These are phyloP conservation scores for Apamea monoglypha DNA, from an alignment of 2,888 invertebrate genomes.

Conservation along the genomic window DNA sequence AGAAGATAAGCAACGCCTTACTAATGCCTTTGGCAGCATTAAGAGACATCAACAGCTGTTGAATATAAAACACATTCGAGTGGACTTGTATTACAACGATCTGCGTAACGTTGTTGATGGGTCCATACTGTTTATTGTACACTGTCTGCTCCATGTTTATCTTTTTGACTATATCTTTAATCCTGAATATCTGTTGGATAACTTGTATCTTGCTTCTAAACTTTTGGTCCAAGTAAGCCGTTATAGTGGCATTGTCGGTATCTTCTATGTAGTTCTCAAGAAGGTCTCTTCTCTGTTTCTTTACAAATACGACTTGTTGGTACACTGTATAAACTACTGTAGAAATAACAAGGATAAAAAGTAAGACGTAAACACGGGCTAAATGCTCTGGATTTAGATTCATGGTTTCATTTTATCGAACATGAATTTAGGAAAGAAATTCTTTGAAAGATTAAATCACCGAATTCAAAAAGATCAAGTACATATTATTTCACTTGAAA, in stretches of 20 bases:
- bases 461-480: not conserved
- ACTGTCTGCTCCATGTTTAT: constrained; percentile 69
- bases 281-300: constrained; percentile 57
- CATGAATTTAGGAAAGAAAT: constrained; percentile 22
- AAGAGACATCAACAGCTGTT: constrained; percentile 69
- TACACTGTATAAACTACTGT: constrained; percentile 43
- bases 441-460: not conserved
- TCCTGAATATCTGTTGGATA: constrained; percentile 50
- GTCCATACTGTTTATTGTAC: constrained; percentile 58
- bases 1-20: constrained; percentile 72
- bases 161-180: constrained; percentile 65
- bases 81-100: constrained; percentile 77
- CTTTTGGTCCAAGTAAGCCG: constrained; percentile 25
- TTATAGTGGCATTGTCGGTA: constrained; percentile 12
- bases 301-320: constrained; percentile 50
- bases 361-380: constrained; percentile 31
- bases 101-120: constrained; percentile 25
- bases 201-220: constrained; percentile 33
- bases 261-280: constrained; percentile 61
- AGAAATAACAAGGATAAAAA: constrained; percentile 41
- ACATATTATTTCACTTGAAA: not conserved
- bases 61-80: constrained; percentile 66
- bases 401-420: constrained; percentile 33
- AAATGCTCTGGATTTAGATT: constrained; percentile 44
- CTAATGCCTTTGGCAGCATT: constrained; percentile 67